These are phyloP conservation scores for Caenorhabditis inopinata DNA, from an alignment of 1,140 invertebrate genomes.

Conservation along the genomic window DNA sequence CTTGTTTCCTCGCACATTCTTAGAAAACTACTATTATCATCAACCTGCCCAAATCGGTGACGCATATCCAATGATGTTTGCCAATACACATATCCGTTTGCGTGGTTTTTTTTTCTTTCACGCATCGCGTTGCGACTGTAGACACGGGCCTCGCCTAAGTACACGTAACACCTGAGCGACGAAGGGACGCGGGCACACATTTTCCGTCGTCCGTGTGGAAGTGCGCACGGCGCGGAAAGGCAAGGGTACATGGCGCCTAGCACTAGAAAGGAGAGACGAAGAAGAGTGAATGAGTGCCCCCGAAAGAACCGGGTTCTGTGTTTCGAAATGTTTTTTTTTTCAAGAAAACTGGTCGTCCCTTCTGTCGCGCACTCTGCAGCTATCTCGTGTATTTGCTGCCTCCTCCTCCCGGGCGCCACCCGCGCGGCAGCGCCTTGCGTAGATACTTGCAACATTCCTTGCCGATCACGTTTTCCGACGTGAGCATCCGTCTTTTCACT, in stretches of 20 bases:
- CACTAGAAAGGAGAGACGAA: not conserved
- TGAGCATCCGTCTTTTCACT: conserved; percentile 20
- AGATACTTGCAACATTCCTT: conserved; percentile 11
- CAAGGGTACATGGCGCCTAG: not conserved
- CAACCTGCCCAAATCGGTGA: conserved; percentile 24
- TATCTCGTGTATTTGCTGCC: conserved; percentile 23
- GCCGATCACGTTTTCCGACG: conserved; percentile 1
- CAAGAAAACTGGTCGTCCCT: conserved; percentile 30
- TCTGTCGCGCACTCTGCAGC: conserved; percentile 25
- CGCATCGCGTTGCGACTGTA: not conserved
- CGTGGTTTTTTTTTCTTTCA: conserved; percentile 13
- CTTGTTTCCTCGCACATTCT: not conserved
- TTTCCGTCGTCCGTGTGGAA: conserved; percentile 26
- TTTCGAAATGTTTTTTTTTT: conserved; percentile 31
- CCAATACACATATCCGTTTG: conserved; percentile 30
- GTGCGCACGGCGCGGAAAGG: not conserved
- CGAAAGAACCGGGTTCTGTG: conserved; percentile 29
- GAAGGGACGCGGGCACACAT: conserved; percentile 17
- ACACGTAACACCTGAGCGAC: conserved; percentile 21
- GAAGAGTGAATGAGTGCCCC: conserved; percentile 25
- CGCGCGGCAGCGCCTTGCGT: conserved; percentile 5
- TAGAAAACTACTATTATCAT: conserved; percentile 16
- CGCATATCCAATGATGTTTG: conserved; percentile 32
- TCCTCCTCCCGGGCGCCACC: conserved; percentile 29
- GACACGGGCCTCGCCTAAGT: conserved; percentile 25